These are phyloP conservation scores for Monochamus alternatus DNA, from an alignment of 2,888 invertebrate genomes.

Conservation along the genomic window DNA sequence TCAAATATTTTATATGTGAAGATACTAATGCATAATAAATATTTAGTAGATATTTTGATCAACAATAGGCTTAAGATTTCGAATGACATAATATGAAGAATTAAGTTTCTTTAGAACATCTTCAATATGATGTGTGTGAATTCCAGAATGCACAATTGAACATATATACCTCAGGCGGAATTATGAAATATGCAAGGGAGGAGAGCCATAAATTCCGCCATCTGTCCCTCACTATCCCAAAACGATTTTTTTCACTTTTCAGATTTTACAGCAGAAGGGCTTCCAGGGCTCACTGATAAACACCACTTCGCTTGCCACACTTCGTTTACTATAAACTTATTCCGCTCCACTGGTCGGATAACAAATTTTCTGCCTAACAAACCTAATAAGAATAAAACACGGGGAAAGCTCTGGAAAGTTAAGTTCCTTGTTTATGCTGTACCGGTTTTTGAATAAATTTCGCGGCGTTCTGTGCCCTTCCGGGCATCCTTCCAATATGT, in stretches of 20 bases:
- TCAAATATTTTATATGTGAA: too few species aligned
- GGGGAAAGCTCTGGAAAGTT: neutral
- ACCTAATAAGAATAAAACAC: slow-evolving; percentile 21
- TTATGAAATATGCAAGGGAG: too few species aligned
- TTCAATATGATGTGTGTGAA: too few species aligned
- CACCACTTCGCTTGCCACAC: slow-evolving; percentile 21
- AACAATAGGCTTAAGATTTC: too few species aligned
- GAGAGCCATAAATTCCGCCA: too few species aligned
- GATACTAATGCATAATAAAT: too few species aligned
- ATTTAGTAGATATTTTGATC: too few species aligned
- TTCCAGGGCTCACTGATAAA: neutral
- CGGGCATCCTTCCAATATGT: neutral
- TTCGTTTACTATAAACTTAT: slow-evolving; percentile 31
- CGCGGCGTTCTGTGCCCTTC: neutral
- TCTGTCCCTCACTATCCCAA: neutral
- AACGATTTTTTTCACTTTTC: neutral
- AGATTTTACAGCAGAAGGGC: neutral
- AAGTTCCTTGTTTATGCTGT: slow-evolving; percentile 11
- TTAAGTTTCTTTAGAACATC: too few species aligned
- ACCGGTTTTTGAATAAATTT: slow-evolving; percentile 7
- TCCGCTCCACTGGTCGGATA: slow-evolving; percentile 16
- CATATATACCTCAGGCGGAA: too few species aligned
- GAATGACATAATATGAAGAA: too few species aligned
- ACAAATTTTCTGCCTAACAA: slow-evolving; percentile 16
- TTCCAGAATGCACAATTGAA: too few species aligned